phyloP scores from a whole-genome alignment of 1,140 invertebrate genomes.

The Psix sp. region DNA sequence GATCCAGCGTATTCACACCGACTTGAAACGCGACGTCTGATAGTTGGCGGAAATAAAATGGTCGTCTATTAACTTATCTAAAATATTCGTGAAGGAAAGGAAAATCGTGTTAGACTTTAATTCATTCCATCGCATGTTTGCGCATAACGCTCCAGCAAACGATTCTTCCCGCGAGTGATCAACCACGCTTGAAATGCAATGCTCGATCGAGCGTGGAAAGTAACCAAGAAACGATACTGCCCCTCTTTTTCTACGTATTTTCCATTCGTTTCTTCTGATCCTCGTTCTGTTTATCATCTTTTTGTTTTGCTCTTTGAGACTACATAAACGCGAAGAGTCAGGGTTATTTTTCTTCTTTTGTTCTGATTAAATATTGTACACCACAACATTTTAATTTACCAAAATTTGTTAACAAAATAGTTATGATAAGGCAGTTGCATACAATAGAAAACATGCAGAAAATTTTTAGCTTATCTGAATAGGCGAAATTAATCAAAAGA shows the following conservation, averaged over 20 bases:
- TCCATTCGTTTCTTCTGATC: slow-evolving; percentile 25
- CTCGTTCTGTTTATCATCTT: background rate
- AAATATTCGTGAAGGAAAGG: slow-evolving; percentile 54
- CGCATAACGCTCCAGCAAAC: slow-evolving; percentile 58
- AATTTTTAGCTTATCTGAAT: background rate
- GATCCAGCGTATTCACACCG: slow-evolving; percentile 34
- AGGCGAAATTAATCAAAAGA: too few species aligned
- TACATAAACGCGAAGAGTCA: slow-evolving; percentile 19
- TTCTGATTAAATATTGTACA: slow-evolving; percentile 22
- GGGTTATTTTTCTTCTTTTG: background rate
- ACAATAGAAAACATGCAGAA: slow-evolving; percentile 1
- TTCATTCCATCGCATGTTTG: slow-evolving; percentile 60
- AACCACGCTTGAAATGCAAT: slow-evolving; percentile 58
- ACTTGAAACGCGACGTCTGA: slow-evolving; percentile 31
- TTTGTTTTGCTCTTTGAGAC: slow-evolving; percentile 6
- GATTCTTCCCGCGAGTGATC: slow-evolving; percentile 58
- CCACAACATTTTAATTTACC: slow-evolving; percentile 13
- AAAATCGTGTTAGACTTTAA: slow-evolving; percentile 60
- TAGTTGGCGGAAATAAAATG: slow-evolving; percentile 45
- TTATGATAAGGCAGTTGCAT: too few species aligned
- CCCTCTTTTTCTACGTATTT: slow-evolving; percentile 32
- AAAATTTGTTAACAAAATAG: slow-evolving; percentile 12
- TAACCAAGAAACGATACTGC: slow-evolving; percentile 52
- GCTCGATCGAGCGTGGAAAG: slow-evolving; percentile 54
- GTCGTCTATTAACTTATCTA: slow-evolving; percentile 53